Evolutionary conservation across 2,113 vertebrate genomes (phyloP).

Genomic region (Hoplias malabaricus): DNA sequence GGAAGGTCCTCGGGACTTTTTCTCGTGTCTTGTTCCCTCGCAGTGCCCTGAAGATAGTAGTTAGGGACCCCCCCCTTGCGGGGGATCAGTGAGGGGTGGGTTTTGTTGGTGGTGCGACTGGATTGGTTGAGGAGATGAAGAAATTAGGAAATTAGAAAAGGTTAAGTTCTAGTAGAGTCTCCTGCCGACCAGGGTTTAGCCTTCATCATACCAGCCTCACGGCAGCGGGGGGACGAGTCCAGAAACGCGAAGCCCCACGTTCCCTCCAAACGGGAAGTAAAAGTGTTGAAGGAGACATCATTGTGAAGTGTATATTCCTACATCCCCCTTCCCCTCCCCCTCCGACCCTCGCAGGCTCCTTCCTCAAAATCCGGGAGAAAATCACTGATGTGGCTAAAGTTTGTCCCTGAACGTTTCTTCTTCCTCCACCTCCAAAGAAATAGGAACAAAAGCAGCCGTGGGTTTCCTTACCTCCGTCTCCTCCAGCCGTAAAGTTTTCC

Average conservation of each 20-base stretch:
- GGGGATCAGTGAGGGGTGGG: neutral
- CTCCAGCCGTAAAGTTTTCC: slow-evolving; percentile 43
- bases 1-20: slow-evolving; percentile 49
- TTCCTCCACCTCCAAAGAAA: slow-evolving; percentile 14
- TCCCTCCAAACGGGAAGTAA: slow-evolving; percentile 27
- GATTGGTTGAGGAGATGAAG: slow-evolving; percentile 26
- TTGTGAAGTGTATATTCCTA: slow-evolving; percentile 40
- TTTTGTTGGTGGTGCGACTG: neutral
- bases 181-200: slow-evolving; percentile 29
- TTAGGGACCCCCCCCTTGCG: slow-evolving; percentile 52
- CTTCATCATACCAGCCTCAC: slow-evolving; percentile 32
- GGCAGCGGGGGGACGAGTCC: slow-evolving; percentile 27
- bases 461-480: slow-evolving; percentile 4
- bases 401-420: slow-evolving; percentile 47
- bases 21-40: slow-evolving; percentile 42
- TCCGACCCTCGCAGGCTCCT: slow-evolving; percentile 62
- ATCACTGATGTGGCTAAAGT: slow-evolving; percentile 52
- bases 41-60: slow-evolving; percentile 48
- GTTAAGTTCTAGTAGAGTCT: slow-evolving; percentile 53
- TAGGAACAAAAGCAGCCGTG: neutral
- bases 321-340: slow-evolving; percentile 43
- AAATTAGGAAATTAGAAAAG: slow-evolving; percentile 59
- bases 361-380: slow-evolving; percentile 45
- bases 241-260: slow-evolving; percentile 31
- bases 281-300: slow-evolving; percentile 29